phyloP scores from a whole-genome alignment of 2,113 vertebrate genomes.

The Brachyhypopomus gauderio region DNA sequence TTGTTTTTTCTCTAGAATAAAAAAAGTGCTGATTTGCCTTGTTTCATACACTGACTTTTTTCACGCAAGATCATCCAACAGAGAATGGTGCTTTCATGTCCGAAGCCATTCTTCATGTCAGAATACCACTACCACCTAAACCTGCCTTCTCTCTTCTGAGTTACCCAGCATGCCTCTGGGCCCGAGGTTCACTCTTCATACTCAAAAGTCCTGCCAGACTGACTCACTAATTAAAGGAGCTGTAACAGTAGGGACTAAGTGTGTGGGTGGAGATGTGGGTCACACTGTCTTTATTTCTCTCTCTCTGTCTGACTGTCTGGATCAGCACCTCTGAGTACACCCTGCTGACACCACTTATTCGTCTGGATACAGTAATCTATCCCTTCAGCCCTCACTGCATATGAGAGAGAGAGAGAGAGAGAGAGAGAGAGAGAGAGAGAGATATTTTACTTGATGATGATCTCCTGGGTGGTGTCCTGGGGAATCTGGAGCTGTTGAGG shows the following conservation, averaged over 20 bases:
- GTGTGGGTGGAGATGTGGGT: constrained; percentile 26
- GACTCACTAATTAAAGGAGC: constrained; percentile 19
- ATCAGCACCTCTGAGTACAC: constrained; percentile 16
- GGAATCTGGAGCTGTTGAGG: constrained; percentile 92
- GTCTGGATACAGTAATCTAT: constrained; percentile 33
- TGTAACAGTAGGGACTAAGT: constrained; percentile 3
- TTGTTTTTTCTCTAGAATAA: not conserved
- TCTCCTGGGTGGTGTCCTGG: constrained; percentile 82
- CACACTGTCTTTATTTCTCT: not conserved
- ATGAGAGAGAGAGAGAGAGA: not conserved
- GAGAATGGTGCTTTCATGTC: not conserved
- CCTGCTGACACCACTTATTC: constrained; percentile 31
- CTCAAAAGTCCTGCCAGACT: constrained; percentile 14
- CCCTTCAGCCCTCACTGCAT: not conserved
- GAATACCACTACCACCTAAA: not conserved
- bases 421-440: not conserved
- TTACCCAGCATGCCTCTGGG: not conserved
- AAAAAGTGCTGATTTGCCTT: too few species aligned
- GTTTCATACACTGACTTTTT: too few species aligned
- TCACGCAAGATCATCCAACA: not conserved
- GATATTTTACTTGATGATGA: constrained; percentile 80
- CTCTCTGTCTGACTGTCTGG: constrained; percentile 26
- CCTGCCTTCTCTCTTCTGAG: constrained; percentile 2
- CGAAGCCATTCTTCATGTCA: not conserved
- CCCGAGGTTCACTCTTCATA: constrained; percentile 6